These are phyloP conservation scores for Archips xylosteana DNA, from an alignment of 2,888 invertebrate species.

Conservation along the genomic window DNA sequence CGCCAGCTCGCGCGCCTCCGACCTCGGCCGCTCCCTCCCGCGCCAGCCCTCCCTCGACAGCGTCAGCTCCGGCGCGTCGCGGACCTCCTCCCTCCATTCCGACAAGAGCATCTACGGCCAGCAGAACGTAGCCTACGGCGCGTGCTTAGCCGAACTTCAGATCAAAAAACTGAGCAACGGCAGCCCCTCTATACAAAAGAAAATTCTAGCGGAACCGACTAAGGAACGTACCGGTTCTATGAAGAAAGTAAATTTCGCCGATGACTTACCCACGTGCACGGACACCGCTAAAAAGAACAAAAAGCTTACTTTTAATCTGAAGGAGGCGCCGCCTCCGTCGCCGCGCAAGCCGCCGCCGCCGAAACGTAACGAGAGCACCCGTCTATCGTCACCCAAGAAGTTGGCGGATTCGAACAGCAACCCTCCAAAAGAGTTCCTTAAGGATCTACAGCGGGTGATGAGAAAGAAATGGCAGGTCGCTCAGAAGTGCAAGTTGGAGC, in stretches of 20 bases:
- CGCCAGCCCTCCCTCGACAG: slow-evolving; percentile 86
- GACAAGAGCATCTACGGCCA: slow-evolving; percentile 72
- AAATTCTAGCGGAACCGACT: slow-evolving; percentile 62
- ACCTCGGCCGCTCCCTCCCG: slow-evolving; percentile 75
- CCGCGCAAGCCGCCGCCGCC: slow-evolving; percentile 91
- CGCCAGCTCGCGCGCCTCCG: slow-evolving; percentile 67
- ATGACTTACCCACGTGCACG: slow-evolving; percentile 79
- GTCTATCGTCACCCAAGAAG: slow-evolving; percentile 91
- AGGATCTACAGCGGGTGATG: slow-evolving; percentile 96
- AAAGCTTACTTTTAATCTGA: slow-evolving; percentile 88
- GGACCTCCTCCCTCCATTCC: slow-evolving; percentile 74
- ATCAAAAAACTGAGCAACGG: slow-evolving; percentile 78
- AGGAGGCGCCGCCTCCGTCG: slow-evolving; percentile 82
- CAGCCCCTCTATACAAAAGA: slow-evolving; percentile 69
- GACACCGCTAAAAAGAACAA: slow-evolving; percentile 86
- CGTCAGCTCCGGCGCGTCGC: slow-evolving; percentile 80
- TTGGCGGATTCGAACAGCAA: slow-evolving; percentile 89
- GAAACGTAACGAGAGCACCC: slow-evolving; percentile 90
- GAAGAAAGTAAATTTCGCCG: slow-evolving; percentile 87
- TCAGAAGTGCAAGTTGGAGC: slow-evolving; percentile 95
- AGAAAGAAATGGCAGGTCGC: slow-evolving; percentile 97
- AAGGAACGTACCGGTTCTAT: slow-evolving; percentile 81
- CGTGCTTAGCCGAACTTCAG: slow-evolving; percentile 86
- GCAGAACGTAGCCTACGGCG: slow-evolving; percentile 73
- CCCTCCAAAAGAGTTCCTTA: slow-evolving; percentile 93